phyloP scores from a whole-genome alignment of 2,888 invertebrate species.

The Drosophila austrosaltans region DNA sequence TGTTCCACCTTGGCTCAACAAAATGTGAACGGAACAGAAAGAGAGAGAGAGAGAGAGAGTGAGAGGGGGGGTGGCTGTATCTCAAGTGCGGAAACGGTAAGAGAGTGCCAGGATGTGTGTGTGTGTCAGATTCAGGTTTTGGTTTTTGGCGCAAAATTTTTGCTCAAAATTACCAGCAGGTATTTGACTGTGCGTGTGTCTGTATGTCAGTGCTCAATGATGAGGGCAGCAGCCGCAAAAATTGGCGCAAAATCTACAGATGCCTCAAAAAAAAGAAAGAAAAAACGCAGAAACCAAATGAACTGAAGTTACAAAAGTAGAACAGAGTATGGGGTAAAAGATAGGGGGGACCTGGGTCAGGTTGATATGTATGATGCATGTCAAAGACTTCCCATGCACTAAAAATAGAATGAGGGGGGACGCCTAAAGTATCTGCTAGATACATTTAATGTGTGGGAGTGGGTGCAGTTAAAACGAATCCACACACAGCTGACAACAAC shows the following conservation, averaged over 20 bases:
- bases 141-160: slow-evolving; percentile 70
- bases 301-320: neutral
- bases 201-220: slow-evolving; percentile 23
- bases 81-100: slow-evolving; percentile 46
- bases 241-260: slow-evolving; percentile 75
- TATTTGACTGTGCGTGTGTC: slow-evolving; percentile 24
- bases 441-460: slow-evolving; percentile 30
- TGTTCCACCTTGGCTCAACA: slow-evolving; percentile 64
- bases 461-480: no score
- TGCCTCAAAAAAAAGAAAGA: slow-evolving; percentile 47
- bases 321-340: neutral
- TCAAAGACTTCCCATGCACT: slow-evolving; percentile 46
- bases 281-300: slow-evolving; percentile 22
- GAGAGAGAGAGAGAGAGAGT: slow-evolving; percentile 19
- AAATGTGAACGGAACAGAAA: slow-evolving; percentile 26
- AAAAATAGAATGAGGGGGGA: slow-evolving; percentile 48
- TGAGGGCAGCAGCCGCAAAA: slow-evolving; percentile 59
- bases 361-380: slow-evolving; percentile 16
- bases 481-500: no score
- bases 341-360: neutral
- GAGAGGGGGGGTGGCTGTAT: slow-evolving; percentile 36
- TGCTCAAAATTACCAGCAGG: slow-evolving; percentile 66
- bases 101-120: slow-evolving; percentile 26
- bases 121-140: slow-evolving; percentile 70
- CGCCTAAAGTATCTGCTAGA: slow-evolving; percentile 57